Conservation (phyloP, 2,888 invertebrate species). For the Chrysotoxum bicinctum region DNA sequence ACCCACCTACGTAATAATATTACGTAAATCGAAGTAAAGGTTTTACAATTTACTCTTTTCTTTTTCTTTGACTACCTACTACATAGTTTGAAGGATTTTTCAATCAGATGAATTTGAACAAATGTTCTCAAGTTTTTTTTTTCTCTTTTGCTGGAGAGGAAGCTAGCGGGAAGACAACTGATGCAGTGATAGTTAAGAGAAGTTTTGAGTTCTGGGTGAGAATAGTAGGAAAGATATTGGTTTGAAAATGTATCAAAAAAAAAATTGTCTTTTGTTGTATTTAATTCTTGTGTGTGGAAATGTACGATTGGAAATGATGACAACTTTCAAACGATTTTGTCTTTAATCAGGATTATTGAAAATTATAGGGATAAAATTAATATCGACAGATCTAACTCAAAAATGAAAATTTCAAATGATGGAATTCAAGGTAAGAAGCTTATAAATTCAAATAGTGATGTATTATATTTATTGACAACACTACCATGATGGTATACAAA, state of each 20-base stretch:
- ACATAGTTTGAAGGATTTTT: conserved; percentile 68
- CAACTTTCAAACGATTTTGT: not conserved
- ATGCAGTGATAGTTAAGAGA: conserved; percentile 20
- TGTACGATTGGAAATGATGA: not conserved
- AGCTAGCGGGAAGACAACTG: not conserved
- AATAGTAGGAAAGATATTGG: not conserved
- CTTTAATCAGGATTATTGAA: not conserved
- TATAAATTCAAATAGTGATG: too few relatives aligned
- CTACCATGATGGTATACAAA: too few relatives aligned
- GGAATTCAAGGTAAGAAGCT: too few relatives aligned
- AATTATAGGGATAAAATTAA: not conserved
- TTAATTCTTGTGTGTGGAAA: not conserved
- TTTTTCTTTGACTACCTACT: conserved; percentile 12
- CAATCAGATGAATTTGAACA: conserved; percentile 70
- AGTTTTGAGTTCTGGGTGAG: not conserved
- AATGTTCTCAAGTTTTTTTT: conserved; percentile 56
- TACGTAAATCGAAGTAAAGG: conserved; percentile 42
- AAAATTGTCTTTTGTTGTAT: not conserved
- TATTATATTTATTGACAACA: too few relatives aligned
- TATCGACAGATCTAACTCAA: not conserved
- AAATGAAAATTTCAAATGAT: too few relatives aligned
- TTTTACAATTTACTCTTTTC: conserved; percentile 1
- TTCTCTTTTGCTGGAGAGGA: not conserved
- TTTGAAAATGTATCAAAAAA: not conserved
- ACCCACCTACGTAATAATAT: not conserved